phyloP scores from a whole-genome alignment of 2,797 vertebrate species.

The Hafferia zeledoni region DNA sequence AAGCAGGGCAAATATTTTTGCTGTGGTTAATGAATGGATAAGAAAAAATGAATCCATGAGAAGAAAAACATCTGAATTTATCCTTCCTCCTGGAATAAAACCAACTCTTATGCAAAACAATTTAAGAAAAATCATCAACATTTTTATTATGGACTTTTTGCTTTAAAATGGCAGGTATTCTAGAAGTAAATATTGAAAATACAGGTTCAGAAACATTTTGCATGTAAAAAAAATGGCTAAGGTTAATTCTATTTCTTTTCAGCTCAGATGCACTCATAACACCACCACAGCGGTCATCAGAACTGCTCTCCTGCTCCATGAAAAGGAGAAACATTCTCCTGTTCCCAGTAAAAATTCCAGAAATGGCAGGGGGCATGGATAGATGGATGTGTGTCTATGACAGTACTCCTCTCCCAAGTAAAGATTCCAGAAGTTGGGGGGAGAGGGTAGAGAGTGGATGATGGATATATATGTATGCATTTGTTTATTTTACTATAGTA shows the following conservation, averaged over 20 bases:
- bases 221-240: not conserved
- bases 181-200: not conserved
- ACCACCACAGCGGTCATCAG: not conserved
- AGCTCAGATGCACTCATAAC: fast-evolving
- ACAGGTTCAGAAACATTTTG: not conserved
- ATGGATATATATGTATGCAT: not conserved
- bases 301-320: not conserved
- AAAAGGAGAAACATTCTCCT: not conserved
- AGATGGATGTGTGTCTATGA: not conserved
- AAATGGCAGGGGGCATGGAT: not conserved
- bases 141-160: not conserved
- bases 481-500: not conserved
- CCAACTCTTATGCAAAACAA: not conserved
- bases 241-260: not conserved
- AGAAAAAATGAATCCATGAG: not conserved
- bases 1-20: conserved; percentile 13
- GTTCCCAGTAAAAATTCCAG: not conserved
- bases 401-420: not conserved
- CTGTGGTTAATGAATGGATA: not conserved
- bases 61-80: not conserved
- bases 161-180: not conserved
- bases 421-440: not conserved
- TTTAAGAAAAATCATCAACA: not conserved
- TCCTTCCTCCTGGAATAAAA: not conserved
- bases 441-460: fast-evolving